phyloP scores from a whole-genome alignment of 2,888 invertebrate species.

The Lycocerus yunnanus region DNA sequence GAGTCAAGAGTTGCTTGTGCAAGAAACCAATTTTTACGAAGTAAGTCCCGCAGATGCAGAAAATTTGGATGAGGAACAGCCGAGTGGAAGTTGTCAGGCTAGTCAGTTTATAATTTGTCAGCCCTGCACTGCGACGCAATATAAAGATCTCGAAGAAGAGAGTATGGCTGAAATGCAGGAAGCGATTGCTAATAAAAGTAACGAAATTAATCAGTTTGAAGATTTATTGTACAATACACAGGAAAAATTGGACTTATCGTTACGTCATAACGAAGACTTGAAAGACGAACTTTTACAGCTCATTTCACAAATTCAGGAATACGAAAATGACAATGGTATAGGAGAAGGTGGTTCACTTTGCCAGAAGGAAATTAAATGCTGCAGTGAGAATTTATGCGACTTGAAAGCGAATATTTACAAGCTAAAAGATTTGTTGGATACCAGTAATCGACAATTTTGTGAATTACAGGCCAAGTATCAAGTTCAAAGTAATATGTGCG shows the following conservation, averaged over 20 bases:
- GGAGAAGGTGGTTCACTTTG: not conserved
- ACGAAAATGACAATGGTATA: not conserved
- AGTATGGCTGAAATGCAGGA: constrained; percentile 47
- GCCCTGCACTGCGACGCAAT: constrained; percentile 21
- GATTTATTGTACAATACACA: constrained; percentile 7
- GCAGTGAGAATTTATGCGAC: constrained; percentile 27
- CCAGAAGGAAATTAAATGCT: constrained; percentile 32
- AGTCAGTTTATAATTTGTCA: not conserved
- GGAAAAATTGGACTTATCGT: constrained; percentile 6
- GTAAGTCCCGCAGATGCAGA: not conserved
- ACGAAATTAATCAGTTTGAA: constrained; percentile 8
- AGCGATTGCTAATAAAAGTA: constrained; percentile 42
- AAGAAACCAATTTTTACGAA: not conserved
- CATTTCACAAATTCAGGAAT: constrained; percentile 18
- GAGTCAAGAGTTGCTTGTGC: not conserved
- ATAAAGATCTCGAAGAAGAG: constrained; percentile 27
- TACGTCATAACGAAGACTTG: constrained; percentile 11
- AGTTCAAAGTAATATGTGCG: constrained; percentile 40
- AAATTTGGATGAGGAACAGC: not conserved
- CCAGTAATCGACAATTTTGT: constrained; percentile 38
- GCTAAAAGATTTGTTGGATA: constrained; percentile 39
- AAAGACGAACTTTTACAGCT: constrained; percentile 5
- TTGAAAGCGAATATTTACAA: constrained; percentile 38
- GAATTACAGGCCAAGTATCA: constrained; percentile 44
- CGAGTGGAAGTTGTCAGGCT: not conserved